Base-by-base conservation (phyloP, 2,888 invertebrate genomes). In the Ophion ventricosus region DNA sequence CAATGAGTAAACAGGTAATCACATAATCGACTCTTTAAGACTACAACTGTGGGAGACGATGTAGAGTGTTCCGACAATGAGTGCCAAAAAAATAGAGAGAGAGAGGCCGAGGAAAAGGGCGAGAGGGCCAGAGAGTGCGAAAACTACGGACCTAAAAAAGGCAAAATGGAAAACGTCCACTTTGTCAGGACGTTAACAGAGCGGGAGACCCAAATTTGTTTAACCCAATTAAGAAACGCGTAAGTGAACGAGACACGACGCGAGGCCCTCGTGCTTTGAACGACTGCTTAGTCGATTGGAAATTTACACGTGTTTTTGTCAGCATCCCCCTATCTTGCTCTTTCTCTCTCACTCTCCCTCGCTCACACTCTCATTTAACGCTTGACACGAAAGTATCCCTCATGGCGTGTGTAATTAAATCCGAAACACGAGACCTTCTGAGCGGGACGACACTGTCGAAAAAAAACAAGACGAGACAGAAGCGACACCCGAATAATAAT, bases 231-330 rank as follows among this genome's bases (percentile, higher is more conserved):
- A 89, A 88, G 85, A 86, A 85, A 85, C 83, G 86, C 87, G 86
- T 86, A 76, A 70, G 85, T 70, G 88, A 89, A 89, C 88, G 89
- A 89, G 74, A 74, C n/a, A 64, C 54, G 23, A 64, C 54, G 23
- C 57, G 25, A 57, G 20, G 35, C 54, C 29, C n/a, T 49, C 3
- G 43, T 56, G 82, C 63, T 82, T 89, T 88, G 88, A 89, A 86
- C 85, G 86, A 88, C 88, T 90, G 89, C 87, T 87, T 89, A 87
- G 88, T 89, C 90, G 87, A 90, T 90, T 88, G 90, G 90, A 91
- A 75, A 91, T 87, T 90, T 91, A 91, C 91, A 91, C 91, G 91
- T 91, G 91, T 91, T 91, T 90, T 88, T 89, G 91, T 90, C 91
- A 91, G 89, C 83, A 35, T 35, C 35, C 20, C 49, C 23, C 25